Conservation (phyloP, 2,888 invertebrate species). For the Erynnis tages region DNA sequence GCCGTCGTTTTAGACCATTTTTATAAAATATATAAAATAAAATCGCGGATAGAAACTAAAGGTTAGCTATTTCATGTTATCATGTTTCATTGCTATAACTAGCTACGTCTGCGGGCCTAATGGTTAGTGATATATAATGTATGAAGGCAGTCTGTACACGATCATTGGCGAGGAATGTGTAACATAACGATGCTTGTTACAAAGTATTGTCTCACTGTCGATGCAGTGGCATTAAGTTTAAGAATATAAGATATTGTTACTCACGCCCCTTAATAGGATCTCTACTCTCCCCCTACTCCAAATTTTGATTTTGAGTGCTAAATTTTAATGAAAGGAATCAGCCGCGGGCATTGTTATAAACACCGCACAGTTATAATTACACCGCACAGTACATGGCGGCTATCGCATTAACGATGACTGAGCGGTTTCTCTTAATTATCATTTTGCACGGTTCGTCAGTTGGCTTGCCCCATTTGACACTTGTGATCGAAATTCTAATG, state of each 20-base stretch:
- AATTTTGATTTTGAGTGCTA: slow-evolving; percentile 47
- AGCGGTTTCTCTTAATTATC: slow-evolving; percentile 81
- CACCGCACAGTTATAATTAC: slow-evolving; percentile 61
- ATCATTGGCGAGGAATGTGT: slow-evolving; percentile 3
- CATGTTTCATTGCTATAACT: too few species aligned
- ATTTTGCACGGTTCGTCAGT: slow-evolving; percentile 79
- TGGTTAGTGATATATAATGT: slow-evolving; percentile 8
- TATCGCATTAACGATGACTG: slow-evolving; percentile 79
- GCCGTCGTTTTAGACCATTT: too few species aligned
- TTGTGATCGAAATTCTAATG: slow-evolving; percentile 14
- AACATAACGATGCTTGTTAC: background rate
- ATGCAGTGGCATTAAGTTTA: slow-evolving; percentile 7
- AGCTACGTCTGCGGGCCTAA: background rate
- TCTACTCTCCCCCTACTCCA: slow-evolving; percentile 24
- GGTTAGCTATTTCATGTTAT: too few species aligned
- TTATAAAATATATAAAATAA: too few species aligned
- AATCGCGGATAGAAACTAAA: too few species aligned
- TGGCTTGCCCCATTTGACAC: slow-evolving; percentile 43
- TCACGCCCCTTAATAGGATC: too few species aligned
- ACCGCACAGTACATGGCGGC: slow-evolving; percentile 66
- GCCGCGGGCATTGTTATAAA: slow-evolving; percentile 66
- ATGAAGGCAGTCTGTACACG: slow-evolving; percentile 1
- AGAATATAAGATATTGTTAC: too few species aligned
- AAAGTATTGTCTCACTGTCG: background rate
- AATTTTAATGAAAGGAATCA: slow-evolving; percentile 69